Base-by-base conservation (phyloP, 1,140 invertebrate genomes). In the Harlomillsia oculata region DNA sequence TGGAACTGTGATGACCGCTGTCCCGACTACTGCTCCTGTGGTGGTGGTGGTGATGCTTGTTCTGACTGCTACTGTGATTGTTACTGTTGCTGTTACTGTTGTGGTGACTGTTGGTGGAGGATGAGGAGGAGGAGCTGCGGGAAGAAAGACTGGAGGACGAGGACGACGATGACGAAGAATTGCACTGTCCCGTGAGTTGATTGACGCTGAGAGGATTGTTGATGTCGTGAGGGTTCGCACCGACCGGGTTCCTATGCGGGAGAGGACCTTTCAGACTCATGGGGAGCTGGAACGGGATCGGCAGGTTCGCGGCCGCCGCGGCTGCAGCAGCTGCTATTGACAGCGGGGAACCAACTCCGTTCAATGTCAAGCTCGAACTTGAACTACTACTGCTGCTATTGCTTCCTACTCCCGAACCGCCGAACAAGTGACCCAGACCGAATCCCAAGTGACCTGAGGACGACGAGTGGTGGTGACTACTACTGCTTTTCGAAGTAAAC, bases 191-290 rank as follows among this genome's bases (percentile, higher is more conserved):
- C 34, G 86, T 89, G 56, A 90, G 73, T 72, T 88, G 85, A 67
- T 89, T 89, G 29, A 92, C 87, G 71, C 85, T 89, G 23, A 90
- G 75, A 21, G 88, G 88, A 76, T 91, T 91, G 74, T 92, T 91
- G 53, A 86, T 84, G 75, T 90, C 87, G 64, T 87, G 81, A 11
- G 88, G 88, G 73, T 91, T 90, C 9, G 87, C 88, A 50, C 87
- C 88, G 32, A 91, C 87, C 18, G 88, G 87, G 70, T 86, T 81
- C 36, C 85, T 77, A 46, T 76, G 74, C 6, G 77, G 77, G 18
- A 59, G 23, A 16, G 57, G 53, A 21, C 44, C 53, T 28, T 62
- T 65, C 8, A 56, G 41, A 43, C 59, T 41, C 32, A 60, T 54
- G 5, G 53, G 56, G 13, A 59, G 46, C 32, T 52, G 45, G 18